Evolutionary conservation across 2,888 invertebrate species (phyloP).

Genomic region (Drosophila koepferae): DNA sequence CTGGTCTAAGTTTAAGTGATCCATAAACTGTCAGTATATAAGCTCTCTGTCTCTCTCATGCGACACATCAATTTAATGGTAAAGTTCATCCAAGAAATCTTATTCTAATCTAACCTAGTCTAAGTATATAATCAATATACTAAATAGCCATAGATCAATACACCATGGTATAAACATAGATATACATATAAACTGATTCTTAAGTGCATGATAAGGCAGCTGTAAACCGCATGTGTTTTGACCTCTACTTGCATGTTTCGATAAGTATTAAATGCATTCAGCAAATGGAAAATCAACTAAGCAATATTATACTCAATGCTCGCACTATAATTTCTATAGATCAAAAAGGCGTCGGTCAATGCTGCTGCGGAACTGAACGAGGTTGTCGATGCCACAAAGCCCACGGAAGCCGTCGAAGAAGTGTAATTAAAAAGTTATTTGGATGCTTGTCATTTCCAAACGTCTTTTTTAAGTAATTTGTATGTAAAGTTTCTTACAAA

Average conservation of each 20-base stretch:
- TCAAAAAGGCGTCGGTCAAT: slow-evolving; percentile 52
- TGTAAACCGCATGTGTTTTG: slow-evolving; percentile 44
- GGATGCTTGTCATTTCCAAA: slow-evolving; percentile 8
- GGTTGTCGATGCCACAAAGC: slow-evolving; percentile 18
- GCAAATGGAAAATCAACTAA: slow-evolving; percentile 13
- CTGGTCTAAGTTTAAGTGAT: slow-evolving; percentile 67
- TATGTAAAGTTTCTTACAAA: slow-evolving; percentile 16
- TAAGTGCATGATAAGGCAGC: slow-evolving; percentile 24
- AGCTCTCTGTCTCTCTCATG: slow-evolving; percentile 50
- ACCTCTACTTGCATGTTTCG: slow-evolving; percentile 57
- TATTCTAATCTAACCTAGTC: slow-evolving; percentile 40
- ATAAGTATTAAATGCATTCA: slow-evolving; percentile 55
- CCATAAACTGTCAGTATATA: slow-evolving; percentile 55
- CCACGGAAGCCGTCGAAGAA: slow-evolving; percentile 42
- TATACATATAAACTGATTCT: slow-evolving; percentile 11
- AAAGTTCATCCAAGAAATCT: slow-evolving; percentile 60
- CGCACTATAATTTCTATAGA: slow-evolving; percentile 48
- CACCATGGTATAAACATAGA: not conserved
- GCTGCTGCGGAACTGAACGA: slow-evolving; percentile 49
- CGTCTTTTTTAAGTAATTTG: slow-evolving; percentile 37
- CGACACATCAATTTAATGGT: slow-evolving; percentile 62
- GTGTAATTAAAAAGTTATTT: slow-evolving; percentile 15
- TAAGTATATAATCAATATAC: slow-evolving; percentile 50
- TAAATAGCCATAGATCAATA: slow-evolving; percentile 21
- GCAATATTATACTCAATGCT: slow-evolving; percentile 4